phyloP scores from a whole-genome alignment of 2,797 vertebrate species.

The Sphenopsis melanotis region DNA sequence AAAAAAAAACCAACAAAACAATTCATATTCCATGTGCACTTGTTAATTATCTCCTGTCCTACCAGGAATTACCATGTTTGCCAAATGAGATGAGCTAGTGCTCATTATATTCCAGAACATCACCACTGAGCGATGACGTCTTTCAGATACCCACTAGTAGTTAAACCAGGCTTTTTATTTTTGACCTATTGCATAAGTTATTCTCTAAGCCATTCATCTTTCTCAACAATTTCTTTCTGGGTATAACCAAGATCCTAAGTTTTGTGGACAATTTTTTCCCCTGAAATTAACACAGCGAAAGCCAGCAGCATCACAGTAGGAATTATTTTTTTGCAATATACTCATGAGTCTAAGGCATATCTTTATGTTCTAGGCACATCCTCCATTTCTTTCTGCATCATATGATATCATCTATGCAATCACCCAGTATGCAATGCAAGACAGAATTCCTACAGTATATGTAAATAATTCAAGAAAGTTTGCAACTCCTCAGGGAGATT shows the following conservation, averaged over 20 bases:
- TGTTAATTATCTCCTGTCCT: neutral
- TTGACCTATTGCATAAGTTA: neutral
- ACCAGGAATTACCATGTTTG: neutral
- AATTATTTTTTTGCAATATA: neutral
- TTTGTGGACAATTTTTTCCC: neutral
- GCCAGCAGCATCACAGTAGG: neutral
- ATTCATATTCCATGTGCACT: neutral
- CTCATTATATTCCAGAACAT: neutral
- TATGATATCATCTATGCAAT: neutral
- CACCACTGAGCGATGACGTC: neutral
- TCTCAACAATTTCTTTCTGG: neutral
- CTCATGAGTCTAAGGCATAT: neutral
- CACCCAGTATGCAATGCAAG: neutral
- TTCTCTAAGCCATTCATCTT: neutral
- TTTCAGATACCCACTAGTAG: neutral
- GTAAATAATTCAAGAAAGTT: constrained; percentile 60
- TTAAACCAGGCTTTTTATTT: neutral
- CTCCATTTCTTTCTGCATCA: neutral
- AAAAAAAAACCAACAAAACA: neutral
- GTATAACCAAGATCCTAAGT: neutral
- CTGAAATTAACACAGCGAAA: neutral
- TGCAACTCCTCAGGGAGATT: constrained; percentile 28
- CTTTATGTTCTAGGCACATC: neutral
- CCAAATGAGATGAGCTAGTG: neutral
- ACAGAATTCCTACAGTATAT: neutral